These are phyloP conservation scores for Branchinecta sandiegonensis DNA, from an alignment of 2,888 invertebrate species.

Conservation along the genomic window DNA sequence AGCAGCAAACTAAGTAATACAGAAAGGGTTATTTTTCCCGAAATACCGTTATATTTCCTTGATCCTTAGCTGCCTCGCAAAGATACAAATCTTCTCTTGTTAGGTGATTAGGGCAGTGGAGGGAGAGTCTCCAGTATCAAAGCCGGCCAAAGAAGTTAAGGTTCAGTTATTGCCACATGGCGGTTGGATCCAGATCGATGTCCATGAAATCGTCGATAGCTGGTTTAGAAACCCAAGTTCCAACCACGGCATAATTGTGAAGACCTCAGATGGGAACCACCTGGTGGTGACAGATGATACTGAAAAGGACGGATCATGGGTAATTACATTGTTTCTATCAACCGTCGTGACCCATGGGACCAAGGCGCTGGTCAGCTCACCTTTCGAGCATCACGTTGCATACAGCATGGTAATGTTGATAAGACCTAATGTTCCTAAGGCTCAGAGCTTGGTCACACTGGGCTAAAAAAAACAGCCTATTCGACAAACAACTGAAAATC, in stretches of 20 bases:
- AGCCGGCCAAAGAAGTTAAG: conserved; percentile 26
- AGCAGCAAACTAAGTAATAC: neutral
- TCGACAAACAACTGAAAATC: no score
- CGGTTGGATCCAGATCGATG: conserved; percentile 57
- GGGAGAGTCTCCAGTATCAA: conserved; percentile 25
- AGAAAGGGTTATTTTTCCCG: neutral
- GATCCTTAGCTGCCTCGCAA: neutral
- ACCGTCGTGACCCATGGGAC: neutral
- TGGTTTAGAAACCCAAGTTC: conserved; percentile 60
- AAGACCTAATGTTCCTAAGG: no score
- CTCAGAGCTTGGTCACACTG: no score
- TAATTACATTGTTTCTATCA: conserved; percentile 31
- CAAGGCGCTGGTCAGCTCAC: neutral
- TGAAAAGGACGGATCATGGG: conserved; percentile 41
- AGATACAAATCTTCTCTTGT: neutral
- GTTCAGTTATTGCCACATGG: conserved; percentile 35
- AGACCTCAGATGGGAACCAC: conserved; percentile 35
- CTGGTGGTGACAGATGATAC: conserved; percentile 49
- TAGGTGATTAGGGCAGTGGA: conserved; percentile 20
- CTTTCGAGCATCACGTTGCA: neutral
- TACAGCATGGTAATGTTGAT: neutral
- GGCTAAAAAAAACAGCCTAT: no score
- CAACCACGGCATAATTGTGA: conserved; percentile 60
- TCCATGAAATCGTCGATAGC: conserved; percentile 55
- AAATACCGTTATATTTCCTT: neutral